These are phyloP conservation scores for Vidua macroura DNA, from an alignment of 2,113 vertebrate genomes.

Conservation along the genomic window DNA sequence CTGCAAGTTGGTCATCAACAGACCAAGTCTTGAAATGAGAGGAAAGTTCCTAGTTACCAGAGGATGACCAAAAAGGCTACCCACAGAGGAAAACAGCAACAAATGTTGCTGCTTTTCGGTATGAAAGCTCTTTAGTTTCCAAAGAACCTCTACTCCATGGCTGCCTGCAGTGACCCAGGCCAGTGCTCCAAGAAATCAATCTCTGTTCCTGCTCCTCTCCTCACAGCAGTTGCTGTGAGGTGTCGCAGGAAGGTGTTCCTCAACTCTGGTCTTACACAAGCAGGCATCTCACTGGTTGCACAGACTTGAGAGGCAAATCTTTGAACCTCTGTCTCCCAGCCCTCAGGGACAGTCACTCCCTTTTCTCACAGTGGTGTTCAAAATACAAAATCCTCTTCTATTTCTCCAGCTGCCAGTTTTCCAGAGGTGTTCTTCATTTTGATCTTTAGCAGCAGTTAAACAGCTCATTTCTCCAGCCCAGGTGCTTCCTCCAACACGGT, in stretches of 20 bases:
- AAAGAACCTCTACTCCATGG: neutral
- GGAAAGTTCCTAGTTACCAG: neutral
- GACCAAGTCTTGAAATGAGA: neutral
- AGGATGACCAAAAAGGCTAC: neutral
- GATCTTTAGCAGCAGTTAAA: neutral
- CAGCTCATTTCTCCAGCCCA: neutral
- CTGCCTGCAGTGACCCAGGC: neutral
- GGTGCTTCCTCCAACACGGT: neutral
- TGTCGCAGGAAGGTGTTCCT: neutral
- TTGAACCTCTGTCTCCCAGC: slow-evolving; percentile 17
- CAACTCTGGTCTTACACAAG: neutral
- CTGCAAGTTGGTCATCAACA: neutral
- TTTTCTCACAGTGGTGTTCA: neutral
- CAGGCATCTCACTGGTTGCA: neutral
- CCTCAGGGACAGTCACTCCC: neutral
- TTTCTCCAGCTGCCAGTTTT: slow-evolving; percentile 21
- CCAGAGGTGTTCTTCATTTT: neutral
- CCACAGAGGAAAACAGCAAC: neutral
- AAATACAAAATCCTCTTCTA: neutral
- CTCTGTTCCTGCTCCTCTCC: neutral
- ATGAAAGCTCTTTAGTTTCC: neutral
- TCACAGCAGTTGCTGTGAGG: neutral
- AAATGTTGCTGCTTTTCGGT: neutral
- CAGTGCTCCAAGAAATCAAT: neutral
- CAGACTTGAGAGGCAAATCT: neutral